Evolutionary conservation across 2,888 invertebrate species (phyloP).

Genomic region (Chymomyza procnemis): DNA sequence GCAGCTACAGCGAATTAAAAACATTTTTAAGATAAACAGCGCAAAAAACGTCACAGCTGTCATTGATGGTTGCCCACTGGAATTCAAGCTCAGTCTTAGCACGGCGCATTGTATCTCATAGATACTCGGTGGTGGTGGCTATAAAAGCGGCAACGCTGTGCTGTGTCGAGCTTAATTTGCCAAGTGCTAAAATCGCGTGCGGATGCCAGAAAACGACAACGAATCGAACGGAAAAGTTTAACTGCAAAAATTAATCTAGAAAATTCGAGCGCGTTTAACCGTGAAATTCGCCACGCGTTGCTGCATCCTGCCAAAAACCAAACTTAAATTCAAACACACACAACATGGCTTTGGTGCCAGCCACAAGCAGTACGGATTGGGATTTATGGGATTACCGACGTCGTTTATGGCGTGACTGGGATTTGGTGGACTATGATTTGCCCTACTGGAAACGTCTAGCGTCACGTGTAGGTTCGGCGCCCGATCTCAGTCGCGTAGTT

Average conservation of each 20-base stretch:
- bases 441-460: constrained; percentile 77
- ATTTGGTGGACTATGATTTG: constrained; percentile 74
- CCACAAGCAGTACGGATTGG: constrained; percentile 71
- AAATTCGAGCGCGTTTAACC: constrained; percentile 32
- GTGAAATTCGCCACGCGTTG: constrained; percentile 50
- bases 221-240: constrained; percentile 41
- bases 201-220: constrained; percentile 60
- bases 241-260: constrained; percentile 7
- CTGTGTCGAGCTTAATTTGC: constrained; percentile 75
- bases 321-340: constrained; percentile 11
- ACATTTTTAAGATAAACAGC: constrained; percentile 40
- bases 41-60: constrained; percentile 54
- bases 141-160: constrained; percentile 71
- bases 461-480: constrained; percentile 76
- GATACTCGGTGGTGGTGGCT: constrained; percentile 39
- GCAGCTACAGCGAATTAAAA: background rate
- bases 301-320: constrained; percentile 52
- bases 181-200: constrained; percentile 72
- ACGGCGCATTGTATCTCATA: constrained; percentile 10
- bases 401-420: constrained; percentile 77
- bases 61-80: constrained; percentile 51
- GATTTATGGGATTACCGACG: constrained; percentile 77
- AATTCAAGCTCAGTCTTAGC: constrained; percentile 31
- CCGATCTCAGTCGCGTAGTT: constrained; percentile 75
- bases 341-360: constrained; percentile 74